Percentiles rank a stretch among this genome's conserved stretches.
These are phyloP conservation scores for Tiliacea citrago DNA, from an alignment of 2,888 invertebrate genomes.

Conservation along the genomic window DNA sequence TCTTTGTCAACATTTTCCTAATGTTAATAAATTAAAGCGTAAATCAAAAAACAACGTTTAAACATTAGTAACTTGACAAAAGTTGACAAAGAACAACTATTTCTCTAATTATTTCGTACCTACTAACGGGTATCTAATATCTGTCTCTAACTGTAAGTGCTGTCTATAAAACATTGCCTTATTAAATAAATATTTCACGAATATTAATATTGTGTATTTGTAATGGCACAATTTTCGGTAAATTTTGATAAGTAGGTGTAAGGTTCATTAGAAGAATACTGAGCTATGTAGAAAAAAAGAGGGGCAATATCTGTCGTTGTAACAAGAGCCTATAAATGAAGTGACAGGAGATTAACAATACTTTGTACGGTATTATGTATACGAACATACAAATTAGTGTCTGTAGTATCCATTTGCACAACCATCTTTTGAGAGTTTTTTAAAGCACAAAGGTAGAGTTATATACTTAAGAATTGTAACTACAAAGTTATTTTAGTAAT, in stretches of 20 bases:
- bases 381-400: constrained; percentile 28
- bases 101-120: constrained; percentile 63
- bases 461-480: constrained; percentile 2
- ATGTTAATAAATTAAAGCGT: constrained; percentile 13
- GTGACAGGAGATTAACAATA: neutral
- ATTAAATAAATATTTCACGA: constrained; percentile 78
- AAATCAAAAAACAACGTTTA: constrained; percentile 5
- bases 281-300: constrained; percentile 5
- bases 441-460: constrained; percentile 14
- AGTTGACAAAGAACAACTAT: constrained; percentile 44
- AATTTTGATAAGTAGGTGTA: constrained; percentile 65
- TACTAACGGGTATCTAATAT: constrained; percentile 67
- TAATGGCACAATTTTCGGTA: constrained; percentile 79
- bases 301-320: constrained; percentile 13
- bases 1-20: constrained; percentile 42
- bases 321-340: neutral
- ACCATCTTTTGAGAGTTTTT: neutral
- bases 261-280: constrained; percentile 55
- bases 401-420: constrained; percentile 14
- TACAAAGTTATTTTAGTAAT: constrained; percentile 9
- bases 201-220: constrained; percentile 76
- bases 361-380: constrained; percentile 14
- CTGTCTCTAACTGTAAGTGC: constrained; percentile 75
- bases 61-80: constrained; percentile 19
- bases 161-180: constrained; percentile 87